phyloP scores from a whole-genome alignment of 2,113 vertebrate species.

The Apeltes quadracus region DNA sequence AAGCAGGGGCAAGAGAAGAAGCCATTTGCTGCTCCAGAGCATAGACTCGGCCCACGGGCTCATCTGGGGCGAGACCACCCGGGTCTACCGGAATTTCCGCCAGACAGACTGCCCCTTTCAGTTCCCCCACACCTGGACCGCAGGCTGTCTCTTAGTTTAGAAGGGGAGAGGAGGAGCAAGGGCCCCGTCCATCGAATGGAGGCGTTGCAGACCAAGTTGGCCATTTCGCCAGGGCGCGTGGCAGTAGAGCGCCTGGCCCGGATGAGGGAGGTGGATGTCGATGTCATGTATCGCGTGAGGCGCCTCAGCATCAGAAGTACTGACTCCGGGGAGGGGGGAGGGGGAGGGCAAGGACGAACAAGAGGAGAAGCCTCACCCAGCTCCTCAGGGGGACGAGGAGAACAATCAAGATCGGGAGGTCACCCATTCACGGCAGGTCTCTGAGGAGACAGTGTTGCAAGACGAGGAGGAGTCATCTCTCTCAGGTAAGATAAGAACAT shows the following conservation, averaged over 20 bases:
- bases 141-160: slow-evolving; percentile 76
- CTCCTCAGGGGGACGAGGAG: slow-evolving; percentile 62
- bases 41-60: slow-evolving; percentile 64
- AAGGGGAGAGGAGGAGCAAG: slow-evolving; percentile 73
- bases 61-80: slow-evolving; percentile 66
- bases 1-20: slow-evolving; percentile 68
- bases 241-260: slow-evolving; percentile 86
- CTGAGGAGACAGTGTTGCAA: slow-evolving; percentile 58
- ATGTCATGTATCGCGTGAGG: slow-evolving; percentile 89
- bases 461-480: slow-evolving; percentile 60
- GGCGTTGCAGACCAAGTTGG: slow-evolving; percentile 87
- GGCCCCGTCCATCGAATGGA: slow-evolving; percentile 87
- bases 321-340: slow-evolving; percentile 83
- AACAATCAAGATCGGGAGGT: slow-evolving; percentile 77
- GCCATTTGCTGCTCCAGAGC: slow-evolving; percentile 65
- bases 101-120: slow-evolving; percentile 76
- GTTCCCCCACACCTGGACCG: slow-evolving; percentile 72
- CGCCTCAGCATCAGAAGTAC: slow-evolving; percentile 86
- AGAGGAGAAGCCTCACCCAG: slow-evolving; percentile 56
- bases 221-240: slow-evolving; percentile 82
- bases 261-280: slow-evolving; percentile 92
- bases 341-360: slow-evolving; percentile 59
- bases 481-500: slow-evolving; percentile 66
- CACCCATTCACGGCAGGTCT: slow-evolving; percentile 60
- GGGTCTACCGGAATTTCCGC: slow-evolving; percentile 72